Percentiles rank a stretch among this genome's conserved stretches.
Evolutionary conservation across 2,888 invertebrate genomes (phyloP).

Genomic region (Amiota minor): DNA sequence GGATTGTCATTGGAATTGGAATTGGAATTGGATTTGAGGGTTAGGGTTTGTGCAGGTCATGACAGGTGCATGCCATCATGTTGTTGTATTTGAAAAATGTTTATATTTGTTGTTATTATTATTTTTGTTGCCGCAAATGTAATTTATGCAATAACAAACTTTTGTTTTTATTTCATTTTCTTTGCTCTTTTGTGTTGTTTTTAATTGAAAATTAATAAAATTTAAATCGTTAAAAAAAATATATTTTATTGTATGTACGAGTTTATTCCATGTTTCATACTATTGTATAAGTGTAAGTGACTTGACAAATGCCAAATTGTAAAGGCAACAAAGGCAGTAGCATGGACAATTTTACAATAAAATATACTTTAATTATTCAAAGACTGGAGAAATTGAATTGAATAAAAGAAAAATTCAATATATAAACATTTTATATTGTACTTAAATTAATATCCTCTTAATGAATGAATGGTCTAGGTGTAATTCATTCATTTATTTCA

Average conservation of each 20-base stretch:
- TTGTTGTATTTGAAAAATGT: slow-evolving; percentile 24
- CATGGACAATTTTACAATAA: no score
- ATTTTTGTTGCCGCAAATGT: slow-evolving; percentile 20
- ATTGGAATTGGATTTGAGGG: not conserved
- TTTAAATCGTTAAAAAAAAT: slow-evolving; percentile 30
- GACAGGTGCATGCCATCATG: slow-evolving; percentile 26
- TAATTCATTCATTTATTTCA: no score
- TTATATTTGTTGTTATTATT: slow-evolving; percentile 23
- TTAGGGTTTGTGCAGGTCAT: not conserved
- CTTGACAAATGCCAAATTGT: no score
- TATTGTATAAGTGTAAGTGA: no score
- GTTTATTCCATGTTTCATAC: no score
- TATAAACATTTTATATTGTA: no score
- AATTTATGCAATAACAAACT: slow-evolving; percentile 18
- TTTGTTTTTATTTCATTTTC: slow-evolving; percentile 13
- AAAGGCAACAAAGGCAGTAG: no score
- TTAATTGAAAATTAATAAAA: slow-evolving; percentile 41
- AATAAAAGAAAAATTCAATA: no score
- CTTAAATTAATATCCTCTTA: no score
- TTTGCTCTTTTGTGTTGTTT: slow-evolving; percentile 33
- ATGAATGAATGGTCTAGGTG: no score
- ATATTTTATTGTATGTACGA: not conserved
- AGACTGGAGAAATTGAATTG: no score
- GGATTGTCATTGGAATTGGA: not conserved
- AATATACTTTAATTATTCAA: no score